A percentile compares a stretch with the other conserved stretches of the same genome.
Evolutionary conservation across 2,113 vertebrate species (phyloP).

Genomic region (Speoplatyrhinus poulsoni): DNA sequence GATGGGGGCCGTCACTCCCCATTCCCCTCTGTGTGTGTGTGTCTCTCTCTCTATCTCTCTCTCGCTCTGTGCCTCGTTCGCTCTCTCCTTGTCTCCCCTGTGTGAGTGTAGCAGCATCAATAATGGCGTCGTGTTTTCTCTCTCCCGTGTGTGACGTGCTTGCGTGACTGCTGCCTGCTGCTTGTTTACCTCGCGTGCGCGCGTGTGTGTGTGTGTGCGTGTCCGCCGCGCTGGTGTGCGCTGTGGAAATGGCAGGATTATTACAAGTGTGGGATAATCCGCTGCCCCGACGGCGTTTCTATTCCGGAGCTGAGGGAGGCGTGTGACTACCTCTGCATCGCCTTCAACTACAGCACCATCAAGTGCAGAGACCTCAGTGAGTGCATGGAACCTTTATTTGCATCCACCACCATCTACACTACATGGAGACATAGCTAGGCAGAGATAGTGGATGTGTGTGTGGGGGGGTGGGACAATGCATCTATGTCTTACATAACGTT

Average conservation of each 20-base stretch:
- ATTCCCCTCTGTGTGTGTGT: not conserved
- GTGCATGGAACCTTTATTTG: constrained; percentile 60
- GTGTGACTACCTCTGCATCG: constrained; percentile 99
- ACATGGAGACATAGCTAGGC: too few relatives aligned
- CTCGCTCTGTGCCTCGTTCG: not conserved
- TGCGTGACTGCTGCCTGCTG: constrained; percentile 11
- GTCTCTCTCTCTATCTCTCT: not conserved
- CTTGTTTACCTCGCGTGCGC: constrained; percentile 29
- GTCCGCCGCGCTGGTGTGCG: constrained; percentile 1
- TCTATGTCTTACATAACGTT: too few relatives aligned
- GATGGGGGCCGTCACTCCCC: constrained; percentile 6
- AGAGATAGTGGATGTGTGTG: not conserved
- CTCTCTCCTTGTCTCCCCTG: not conserved
- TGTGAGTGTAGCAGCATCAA: constrained; percentile 50
- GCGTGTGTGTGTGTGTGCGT: constrained; percentile 7
- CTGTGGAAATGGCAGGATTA: constrained; percentile 87
- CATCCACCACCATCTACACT: not conserved
- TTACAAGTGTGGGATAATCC: constrained; percentile 98
- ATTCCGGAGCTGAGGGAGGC: constrained; percentile 99
- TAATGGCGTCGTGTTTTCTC: constrained; percentile 74
- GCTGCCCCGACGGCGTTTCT: constrained; percentile 98
- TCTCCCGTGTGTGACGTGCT: constrained; percentile 34
- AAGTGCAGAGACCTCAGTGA: constrained; percentile 99
- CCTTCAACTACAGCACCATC: constrained; percentile 97
- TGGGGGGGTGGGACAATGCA: not conserved